Base-by-base conservation (phyloP, 2,797 vertebrate genomes). In the Furcifer pardalis region DNA sequence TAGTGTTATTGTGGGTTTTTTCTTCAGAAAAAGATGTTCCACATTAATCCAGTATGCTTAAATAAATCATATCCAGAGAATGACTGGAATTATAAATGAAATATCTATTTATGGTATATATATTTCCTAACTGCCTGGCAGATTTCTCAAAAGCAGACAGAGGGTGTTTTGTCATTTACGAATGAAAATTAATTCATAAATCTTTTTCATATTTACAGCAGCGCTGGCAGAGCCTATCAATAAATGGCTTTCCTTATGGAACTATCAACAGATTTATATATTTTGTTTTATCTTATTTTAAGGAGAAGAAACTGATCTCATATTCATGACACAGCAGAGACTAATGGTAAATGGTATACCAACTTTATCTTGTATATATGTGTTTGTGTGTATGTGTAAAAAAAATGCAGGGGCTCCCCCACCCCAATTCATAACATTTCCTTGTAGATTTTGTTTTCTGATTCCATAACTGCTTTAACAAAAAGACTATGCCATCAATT, bases 111-210 rank as follows among this genome's bases (percentile, higher is more conserved):
- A 88, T n/a, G n/a, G n/a, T n/a, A n/a, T n/a, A n/a, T 89, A 84
- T 77, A 79, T 84, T 44, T 84, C 93, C 94, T 94, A 94, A 92
- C 87, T 90, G 52, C 1, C 0, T 91, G 82, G 83, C 74, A 93
- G 86, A 91, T 92, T 85, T 85, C 92, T 94, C 77, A 90, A 84
- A 89, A 66, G 63, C 89, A 88, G 27, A 82, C 85, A 90, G 49
- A 94, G 85, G 81, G 49, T 85, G 91, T 88, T 94, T 94, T 95
- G 72, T 89, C 91, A 92, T 94, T 94, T 94, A 91, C 12, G 44
- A 91, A 93, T 91, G 87, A 94, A 96, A 95, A 95, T 95, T 92
- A 96, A 95, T 93, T 93, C 90, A 94, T 95, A 95, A 94, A 94
- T 95, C 87, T 95, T 93, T 92, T 93, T 90, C 86, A 87, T 92